Evolutionary conservation across 2,888 invertebrate species (phyloP).

Genomic region (Aphodius sticticus): DNA sequence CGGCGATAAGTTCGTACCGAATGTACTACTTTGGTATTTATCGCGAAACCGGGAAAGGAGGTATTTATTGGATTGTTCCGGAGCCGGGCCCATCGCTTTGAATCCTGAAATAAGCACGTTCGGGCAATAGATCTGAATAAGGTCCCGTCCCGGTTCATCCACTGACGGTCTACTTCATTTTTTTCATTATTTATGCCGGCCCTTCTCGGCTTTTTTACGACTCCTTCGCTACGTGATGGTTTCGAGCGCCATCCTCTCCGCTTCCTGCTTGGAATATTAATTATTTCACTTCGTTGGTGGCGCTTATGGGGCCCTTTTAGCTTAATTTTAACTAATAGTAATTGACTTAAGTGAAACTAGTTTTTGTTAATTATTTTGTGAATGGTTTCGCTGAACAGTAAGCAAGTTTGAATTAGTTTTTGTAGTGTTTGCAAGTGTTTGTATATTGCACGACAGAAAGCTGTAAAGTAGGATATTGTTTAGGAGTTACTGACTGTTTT

Average conservation of each 20-base stretch:
- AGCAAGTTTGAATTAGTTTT: too few relatives aligned
- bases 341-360: not conserved
- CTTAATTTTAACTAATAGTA: not conserved
- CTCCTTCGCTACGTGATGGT: not conserved
- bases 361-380: not conserved
- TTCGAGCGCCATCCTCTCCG: not conserved
- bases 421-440: too few relatives aligned
- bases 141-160: not conserved
- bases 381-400: not conserved
- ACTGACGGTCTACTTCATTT: not conserved
- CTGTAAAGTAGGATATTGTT: too few relatives aligned
- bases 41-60: not conserved
- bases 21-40: not conserved
- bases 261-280: not conserved
- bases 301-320: not conserved
- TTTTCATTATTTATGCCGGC: not conserved
- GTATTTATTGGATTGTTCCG: conserved; percentile 4
- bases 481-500: too few relatives aligned
- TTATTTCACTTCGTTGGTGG: conserved; percentile 4
- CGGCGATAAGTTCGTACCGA: not conserved
- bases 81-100: not conserved
- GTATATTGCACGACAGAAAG: too few relatives aligned
- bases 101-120: not conserved
- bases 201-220: conserved; percentile 4
- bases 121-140: conserved; percentile 4